These are phyloP conservation scores for Nyctibius bracteatus DNA, from an alignment of 2,113 vertebrate species.

Conservation along the genomic window DNA sequence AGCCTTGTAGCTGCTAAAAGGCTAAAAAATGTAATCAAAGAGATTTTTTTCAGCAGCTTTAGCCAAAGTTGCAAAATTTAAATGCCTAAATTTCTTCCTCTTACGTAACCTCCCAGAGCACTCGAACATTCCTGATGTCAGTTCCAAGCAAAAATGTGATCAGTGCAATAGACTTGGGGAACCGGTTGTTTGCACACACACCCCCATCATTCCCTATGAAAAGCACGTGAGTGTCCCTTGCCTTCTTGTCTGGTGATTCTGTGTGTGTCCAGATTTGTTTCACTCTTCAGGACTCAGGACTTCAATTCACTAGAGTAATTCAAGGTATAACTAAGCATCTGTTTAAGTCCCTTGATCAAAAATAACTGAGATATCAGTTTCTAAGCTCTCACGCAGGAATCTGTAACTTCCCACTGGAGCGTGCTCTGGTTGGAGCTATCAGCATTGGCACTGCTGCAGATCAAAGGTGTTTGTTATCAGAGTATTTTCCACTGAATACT, in stretches of 20 bases:
- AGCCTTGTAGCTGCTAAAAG: not conserved
- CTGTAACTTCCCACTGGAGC: not conserved
- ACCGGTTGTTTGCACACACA: not conserved
- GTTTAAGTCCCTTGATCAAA: not conserved
- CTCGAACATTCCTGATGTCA: fast-evolving
- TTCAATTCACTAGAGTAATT: not conserved
- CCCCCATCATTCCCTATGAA: not conserved
- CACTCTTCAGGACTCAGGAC: not conserved
- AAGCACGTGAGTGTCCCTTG: fast-evolving
- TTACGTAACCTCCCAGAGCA: not conserved
- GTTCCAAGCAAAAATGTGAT: not conserved
- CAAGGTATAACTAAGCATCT: not conserved
- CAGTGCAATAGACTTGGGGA: not conserved
- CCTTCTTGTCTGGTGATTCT: not conserved
- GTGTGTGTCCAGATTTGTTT: not conserved
- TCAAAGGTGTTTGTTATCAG: not conserved
- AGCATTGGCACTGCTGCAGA: not conserved
- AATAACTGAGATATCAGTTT: not conserved
- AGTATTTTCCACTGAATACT: not conserved
- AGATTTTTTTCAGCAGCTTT: not conserved
- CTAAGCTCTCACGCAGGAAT: not conserved
- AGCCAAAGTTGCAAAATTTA: slow-evolving; percentile 11
- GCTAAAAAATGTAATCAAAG: not conserved
- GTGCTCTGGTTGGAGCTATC: not conserved
- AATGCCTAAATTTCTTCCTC: not conserved